A percentile compares a stretch with the other conserved stretches of the same genome.
These are phyloP conservation scores for Protomyctophum bolini DNA, from an alignment of 2,113 vertebrate species.

Conservation along the genomic window DNA sequence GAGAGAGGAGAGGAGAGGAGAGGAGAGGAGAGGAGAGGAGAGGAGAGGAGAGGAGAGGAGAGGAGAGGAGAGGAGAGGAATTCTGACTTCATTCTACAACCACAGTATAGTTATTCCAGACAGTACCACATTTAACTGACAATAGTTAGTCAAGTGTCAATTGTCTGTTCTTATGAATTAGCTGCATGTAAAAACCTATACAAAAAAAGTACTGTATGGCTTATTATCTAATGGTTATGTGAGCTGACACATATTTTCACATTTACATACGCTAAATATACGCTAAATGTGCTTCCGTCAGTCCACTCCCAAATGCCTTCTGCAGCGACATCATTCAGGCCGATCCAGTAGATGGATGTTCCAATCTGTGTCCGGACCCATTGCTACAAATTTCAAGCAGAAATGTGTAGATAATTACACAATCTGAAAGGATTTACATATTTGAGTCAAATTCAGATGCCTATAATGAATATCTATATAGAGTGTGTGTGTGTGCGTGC, in stretches of 20 bases:
- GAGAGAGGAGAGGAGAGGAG: not conserved
- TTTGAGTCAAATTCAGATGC: no score
- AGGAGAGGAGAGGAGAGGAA: not conserved
- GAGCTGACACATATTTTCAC: not conserved
- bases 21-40: not conserved
- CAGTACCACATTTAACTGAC: not conserved
- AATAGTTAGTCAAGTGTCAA: not conserved
- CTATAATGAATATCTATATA: not conserved
- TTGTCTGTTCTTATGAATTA: not conserved
- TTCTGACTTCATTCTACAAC: not conserved
- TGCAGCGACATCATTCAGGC: conserved; percentile 69
- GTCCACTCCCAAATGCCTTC: conserved; percentile 78
- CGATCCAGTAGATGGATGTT: conserved; percentile 73
- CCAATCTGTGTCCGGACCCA: conserved; percentile 78
- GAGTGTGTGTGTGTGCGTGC: not conserved
- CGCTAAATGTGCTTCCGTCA: conserved; percentile 66
- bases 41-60: not conserved
- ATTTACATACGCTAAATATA: conserved; percentile 67
- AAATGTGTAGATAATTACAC: not conserved
- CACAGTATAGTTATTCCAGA: not conserved
- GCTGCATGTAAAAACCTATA: no score
- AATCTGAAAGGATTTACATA: not conserved
- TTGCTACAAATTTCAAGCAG: conserved; percentile 48
- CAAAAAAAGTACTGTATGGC: not conserved
- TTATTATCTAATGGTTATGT: not conserved